Evolutionary conservation across 2,113 vertebrate genomes (phyloP).

Genomic region (Aspiorhynchus laticeps): DNA sequence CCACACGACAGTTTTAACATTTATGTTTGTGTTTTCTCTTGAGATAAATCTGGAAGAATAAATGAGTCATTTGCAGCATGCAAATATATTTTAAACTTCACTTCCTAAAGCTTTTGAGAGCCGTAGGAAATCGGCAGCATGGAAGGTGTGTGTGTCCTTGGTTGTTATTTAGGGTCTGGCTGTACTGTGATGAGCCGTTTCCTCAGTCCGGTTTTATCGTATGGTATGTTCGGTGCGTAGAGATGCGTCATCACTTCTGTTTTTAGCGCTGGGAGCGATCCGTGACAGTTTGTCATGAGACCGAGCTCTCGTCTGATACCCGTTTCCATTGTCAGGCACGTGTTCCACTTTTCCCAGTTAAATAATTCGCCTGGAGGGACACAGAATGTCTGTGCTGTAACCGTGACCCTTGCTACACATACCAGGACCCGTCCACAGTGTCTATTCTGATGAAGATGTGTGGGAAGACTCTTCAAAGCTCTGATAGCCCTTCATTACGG

Average conservation of each 20-base stretch:
- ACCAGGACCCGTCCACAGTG: not conserved
- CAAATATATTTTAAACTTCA: not conserved
- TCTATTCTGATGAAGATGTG: not conserved
- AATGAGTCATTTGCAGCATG: not conserved
- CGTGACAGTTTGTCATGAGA: not conserved
- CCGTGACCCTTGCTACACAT: constrained; percentile 41
- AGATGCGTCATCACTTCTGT: constrained; percentile 31
- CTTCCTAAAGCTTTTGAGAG: not conserved
- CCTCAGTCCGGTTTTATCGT: not conserved
- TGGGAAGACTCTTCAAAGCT: not conserved
- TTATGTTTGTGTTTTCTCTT: not conserved
- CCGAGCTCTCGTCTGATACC: not conserved
- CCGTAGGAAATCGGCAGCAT: not conserved
- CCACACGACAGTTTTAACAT: not conserved
- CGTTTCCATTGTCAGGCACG: constrained; percentile 38
- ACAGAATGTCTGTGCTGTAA: not conserved
- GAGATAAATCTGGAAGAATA: not conserved
- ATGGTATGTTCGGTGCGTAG: constrained; percentile 17
- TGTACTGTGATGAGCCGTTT: not conserved
- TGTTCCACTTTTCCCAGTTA: constrained; percentile 26
- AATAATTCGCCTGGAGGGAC: not conserved
- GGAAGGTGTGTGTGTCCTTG: constrained; percentile 6
- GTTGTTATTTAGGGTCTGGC: not conserved
- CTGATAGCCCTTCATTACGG: not conserved
- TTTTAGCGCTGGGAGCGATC: constrained; percentile 36